These are phyloP conservation scores for Lithophane semibrunnea DNA, from an alignment of 2,888 invertebrate species.

Conservation along the genomic window DNA sequence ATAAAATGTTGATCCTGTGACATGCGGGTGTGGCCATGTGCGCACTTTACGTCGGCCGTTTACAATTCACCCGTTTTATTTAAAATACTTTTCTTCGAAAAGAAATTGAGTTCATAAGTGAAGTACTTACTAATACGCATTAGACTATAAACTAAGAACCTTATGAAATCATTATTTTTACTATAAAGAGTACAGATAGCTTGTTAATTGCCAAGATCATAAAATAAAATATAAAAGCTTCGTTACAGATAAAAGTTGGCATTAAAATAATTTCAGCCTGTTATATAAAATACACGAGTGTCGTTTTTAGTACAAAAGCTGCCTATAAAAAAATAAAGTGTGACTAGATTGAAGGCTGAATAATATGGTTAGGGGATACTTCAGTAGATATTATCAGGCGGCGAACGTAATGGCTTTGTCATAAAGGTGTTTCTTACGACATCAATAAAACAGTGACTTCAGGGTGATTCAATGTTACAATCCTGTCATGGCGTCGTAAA, in stretches of 20 bases:
- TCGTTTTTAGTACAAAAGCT: conserved; percentile 37
- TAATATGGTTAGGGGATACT: conserved; percentile 41
- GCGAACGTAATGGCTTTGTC: conserved; percentile 56
- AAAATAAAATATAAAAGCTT: conserved; percentile 34
- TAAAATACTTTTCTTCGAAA: conserved; percentile 17
- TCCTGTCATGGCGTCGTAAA: conserved; percentile 52
- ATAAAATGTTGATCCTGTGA: conserved; percentile 73
- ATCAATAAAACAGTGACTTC: conserved; percentile 63
- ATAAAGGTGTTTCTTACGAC: conserved; percentile 65
- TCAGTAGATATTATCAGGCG: conserved; percentile 55
- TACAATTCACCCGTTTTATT: conserved; percentile 44
- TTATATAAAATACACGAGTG: conserved; percentile 31
- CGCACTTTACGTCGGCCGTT: conserved; percentile 50
- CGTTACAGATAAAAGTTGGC: conserved; percentile 47
- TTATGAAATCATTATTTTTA: conserved; percentile 39
- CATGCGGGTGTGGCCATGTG: conserved; percentile 62
- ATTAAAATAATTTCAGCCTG: conserved; percentile 50
- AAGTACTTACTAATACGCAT: conserved; percentile 19
- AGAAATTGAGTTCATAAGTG: conserved; percentile 4
- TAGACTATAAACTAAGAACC: conserved; percentile 10
- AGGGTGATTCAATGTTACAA: conserved; percentile 61
- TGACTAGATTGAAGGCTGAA: conserved; percentile 47
- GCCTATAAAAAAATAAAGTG: conserved; percentile 35
- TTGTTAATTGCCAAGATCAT: conserved; percentile 47
- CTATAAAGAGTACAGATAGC: conserved; percentile 28